phyloP scores from a whole-genome alignment of 2,888 invertebrate genomes.

The Herminia tarsipennalis region DNA sequence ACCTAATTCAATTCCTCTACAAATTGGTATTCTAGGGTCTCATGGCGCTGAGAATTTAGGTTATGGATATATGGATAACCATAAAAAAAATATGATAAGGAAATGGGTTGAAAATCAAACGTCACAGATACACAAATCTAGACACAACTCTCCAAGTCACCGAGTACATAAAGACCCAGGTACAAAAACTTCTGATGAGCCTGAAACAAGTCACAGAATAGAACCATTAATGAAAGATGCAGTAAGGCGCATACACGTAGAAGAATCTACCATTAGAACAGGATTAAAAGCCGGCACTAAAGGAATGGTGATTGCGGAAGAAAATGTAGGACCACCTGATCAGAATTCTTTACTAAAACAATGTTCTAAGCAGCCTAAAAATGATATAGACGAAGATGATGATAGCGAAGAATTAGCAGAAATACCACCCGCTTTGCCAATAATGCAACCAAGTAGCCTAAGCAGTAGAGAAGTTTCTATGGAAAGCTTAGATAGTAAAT shows the following conservation, averaged over 20 bases:
- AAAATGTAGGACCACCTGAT: slow-evolving; percentile 75
- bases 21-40: slow-evolving; percentile 73
- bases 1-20: slow-evolving; percentile 70
- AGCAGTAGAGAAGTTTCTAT: slow-evolving; percentile 93
- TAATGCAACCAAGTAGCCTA: slow-evolving; percentile 89
- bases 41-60: slow-evolving; percentile 84
- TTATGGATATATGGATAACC: slow-evolving; percentile 96
- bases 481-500: slow-evolving; percentile 91
- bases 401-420: slow-evolving; percentile 92
- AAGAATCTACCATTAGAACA: slow-evolving; percentile 86
- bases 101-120: slow-evolving; percentile 97
- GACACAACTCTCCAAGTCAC: slow-evolving; percentile 83
- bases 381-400: slow-evolving; percentile 88
- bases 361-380: slow-evolving; percentile 68
- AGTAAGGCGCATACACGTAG: slow-evolving; percentile 83
- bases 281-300: slow-evolving; percentile 85
- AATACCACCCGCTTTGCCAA: slow-evolving; percentile 92
- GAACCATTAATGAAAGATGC: slow-evolving; percentile 83
- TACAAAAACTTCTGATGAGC: slow-evolving; percentile 60
- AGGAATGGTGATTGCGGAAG: slow-evolving; percentile 80
- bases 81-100: slow-evolving; percentile 96
- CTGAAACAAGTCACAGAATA: slow-evolving; percentile 67
- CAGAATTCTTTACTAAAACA: slow-evolving; percentile 57
- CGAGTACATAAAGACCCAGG: slow-evolving; percentile 65
- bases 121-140: slow-evolving; percentile 90